Conservation (phyloP, 1,140 invertebrate genomes). For the Bombus huntii region DNA sequence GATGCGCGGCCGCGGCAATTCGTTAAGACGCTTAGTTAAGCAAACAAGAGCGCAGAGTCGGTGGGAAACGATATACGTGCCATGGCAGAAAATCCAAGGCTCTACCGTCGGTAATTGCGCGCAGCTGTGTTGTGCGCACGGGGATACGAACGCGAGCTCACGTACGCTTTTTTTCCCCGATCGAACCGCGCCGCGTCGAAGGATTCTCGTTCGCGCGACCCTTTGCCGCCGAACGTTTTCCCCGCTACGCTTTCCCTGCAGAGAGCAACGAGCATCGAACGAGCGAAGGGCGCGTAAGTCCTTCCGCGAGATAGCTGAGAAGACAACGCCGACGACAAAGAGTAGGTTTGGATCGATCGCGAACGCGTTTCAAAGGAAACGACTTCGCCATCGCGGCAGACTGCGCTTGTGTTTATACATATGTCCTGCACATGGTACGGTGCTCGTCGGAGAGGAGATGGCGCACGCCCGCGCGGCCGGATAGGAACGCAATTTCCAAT, state of each 20-base stretch:
- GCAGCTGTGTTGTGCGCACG: conserved; percentile 61
- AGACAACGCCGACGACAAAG: neutral
- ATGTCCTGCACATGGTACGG: conserved; percentile 80
- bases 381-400: conserved; percentile 59
- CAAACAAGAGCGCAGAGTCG: conserved; percentile 67
- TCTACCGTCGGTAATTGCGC: conserved; percentile 67
- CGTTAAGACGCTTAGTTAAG: conserved; percentile 74
- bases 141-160: conserved; percentile 51
- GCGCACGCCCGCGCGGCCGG: conserved; percentile 45
- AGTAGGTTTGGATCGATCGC: conserved; percentile 63
- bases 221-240: neutral
- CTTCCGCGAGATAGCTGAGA: too few relatives aligned
- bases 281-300: neutral
- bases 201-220: neutral
- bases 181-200: neutral
- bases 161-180: neutral
- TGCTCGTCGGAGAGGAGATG: conserved; percentile 64
- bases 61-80: conserved; percentile 72
- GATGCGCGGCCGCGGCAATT: conserved; percentile 62
- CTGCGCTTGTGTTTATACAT: conserved; percentile 80
- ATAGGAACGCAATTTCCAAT: conserved; percentile 77
- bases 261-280: neutral
- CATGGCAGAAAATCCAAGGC: conserved; percentile 68
- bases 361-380: conserved; percentile 61
- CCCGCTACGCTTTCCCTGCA: too few relatives aligned